Base-by-base conservation (phyloP, 2,797 vertebrate genomes). In the Australoheros facetus region DNA sequence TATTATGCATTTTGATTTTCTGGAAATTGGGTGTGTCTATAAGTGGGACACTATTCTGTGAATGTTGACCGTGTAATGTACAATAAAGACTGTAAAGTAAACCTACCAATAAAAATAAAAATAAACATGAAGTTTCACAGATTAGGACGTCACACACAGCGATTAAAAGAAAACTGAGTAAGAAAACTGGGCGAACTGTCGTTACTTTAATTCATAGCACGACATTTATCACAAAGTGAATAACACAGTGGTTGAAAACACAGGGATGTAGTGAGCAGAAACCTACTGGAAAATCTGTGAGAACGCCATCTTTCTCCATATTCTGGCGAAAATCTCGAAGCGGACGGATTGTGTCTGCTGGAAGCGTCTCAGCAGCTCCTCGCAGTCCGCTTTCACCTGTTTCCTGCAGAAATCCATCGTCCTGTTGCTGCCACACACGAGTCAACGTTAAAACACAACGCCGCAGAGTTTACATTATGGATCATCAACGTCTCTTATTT, bases 301-400 rank as follows among this genome's bases (percentile, higher is more conserved):
- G 78, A 99, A 98, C 42, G 97, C 95, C 91, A 96, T 95, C 45
- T 95, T 95, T 85, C 91, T 95, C 98, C 98, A 99, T 39, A 97
- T 90, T n/a, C 88, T 81, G 1, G 94, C 87, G 89, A 99, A 99
- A 5, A 91, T 80, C 91, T 98, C 96, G 85, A 96, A 99, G 7
- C 97, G 97, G 73, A 98, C 96, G 0, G 96, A 98, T 0, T 96
- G 94, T 0, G 92, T 95, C 48, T 80, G 28, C 83, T 96, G 96
- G 92, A 98, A 99, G 19, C 94, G 95, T 5, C 86, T 76, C 12
- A 99, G 96, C 84, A 99, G 89, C 77, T 92, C 84, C 84, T 98
- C 97, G 2, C 93, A 97, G 74, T 99, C 98, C 0, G 75, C n/a
- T 57, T 91, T 94, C 75, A 97, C 59, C 1, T 95, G 92, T 0